Conservation (phyloP, 2,888 invertebrate species). For the Tetropium fuscum region DNA sequence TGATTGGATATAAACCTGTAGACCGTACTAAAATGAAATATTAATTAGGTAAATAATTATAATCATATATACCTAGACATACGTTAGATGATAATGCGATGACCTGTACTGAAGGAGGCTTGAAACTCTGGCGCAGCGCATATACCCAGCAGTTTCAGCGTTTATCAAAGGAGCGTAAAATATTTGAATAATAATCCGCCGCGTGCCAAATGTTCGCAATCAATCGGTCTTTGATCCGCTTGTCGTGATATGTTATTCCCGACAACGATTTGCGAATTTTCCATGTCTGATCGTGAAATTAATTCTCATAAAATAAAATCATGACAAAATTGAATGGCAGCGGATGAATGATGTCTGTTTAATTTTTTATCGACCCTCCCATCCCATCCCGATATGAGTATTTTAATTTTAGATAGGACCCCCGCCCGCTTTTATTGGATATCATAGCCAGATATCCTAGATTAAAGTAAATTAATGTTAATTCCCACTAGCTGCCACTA, state of each 20-base stretch:
- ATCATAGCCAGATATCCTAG: no score
- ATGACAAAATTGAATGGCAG: neutral
- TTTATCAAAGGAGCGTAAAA: slow-evolving; percentile 42
- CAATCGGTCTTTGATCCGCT: slow-evolving; percentile 33
- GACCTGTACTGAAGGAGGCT: neutral
- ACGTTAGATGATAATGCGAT: neutral
- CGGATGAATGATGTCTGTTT: slow-evolving; percentile 18
- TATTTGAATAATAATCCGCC: slow-evolving; percentile 38
- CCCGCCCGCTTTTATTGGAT: slow-evolving; percentile 2
- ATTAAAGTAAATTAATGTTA: no score
- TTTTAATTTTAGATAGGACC: slow-evolving; percentile 26
- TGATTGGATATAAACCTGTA: no score
- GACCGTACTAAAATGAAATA: neutral
- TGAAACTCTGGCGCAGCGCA: slow-evolving; percentile 20
- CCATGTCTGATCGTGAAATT: slow-evolving; percentile 18
- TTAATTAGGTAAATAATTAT: neutral
- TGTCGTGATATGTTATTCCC: slow-evolving; percentile 21
- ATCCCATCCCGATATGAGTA: slow-evolving; percentile 1
- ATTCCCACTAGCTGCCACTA: no score
- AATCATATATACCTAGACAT: neutral
- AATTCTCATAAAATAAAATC: slow-evolving; percentile 23
- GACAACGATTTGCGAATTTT: slow-evolving; percentile 24
- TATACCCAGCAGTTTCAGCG: slow-evolving; percentile 31
- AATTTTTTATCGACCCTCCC: slow-evolving; percentile 15
- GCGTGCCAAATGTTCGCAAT: slow-evolving; percentile 42